Evolutionary conservation across 2,888 invertebrate genomes (phyloP), one percentile per base, ranked within the genome.

Genomic region (Hartigia nigra): DNA sequence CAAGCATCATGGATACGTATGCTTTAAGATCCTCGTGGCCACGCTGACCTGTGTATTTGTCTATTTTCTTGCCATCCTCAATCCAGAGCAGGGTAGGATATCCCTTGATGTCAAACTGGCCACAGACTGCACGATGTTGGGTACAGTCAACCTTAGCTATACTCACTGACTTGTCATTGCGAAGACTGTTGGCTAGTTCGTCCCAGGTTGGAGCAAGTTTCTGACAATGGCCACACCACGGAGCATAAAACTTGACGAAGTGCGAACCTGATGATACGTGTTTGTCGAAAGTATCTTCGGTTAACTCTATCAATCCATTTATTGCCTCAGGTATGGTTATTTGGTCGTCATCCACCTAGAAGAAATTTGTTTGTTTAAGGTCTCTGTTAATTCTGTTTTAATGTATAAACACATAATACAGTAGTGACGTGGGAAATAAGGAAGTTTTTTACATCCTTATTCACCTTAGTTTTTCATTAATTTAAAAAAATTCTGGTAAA

Each of bases 221-320:
- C 95, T 97, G 96, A 86, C 97, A 98, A 87, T 96, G 96, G 79
- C 95, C 93, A 91, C 98, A 98, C 98, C 98, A 98, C 0, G 98
- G 97, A 0, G 97, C 97, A 92, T 96, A 98, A 91, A 98, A 98
- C 92, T 98, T 97, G 5, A 98, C 93, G 90, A 98, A 98, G 91
- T 97, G 96, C 86, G 95, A 95, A 75, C 98, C 97, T 74, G 90
- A 93, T 1, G 94, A 93, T 0, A 97, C 92, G 89, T 95, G 95
- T 85, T 95, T 94, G 82, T 95, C 94, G 88, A 97, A 96, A 81
- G 94, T 96, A 31, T 95, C 94, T 85, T 96, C 96, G 69, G 94
- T 96, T 35, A 97, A 92, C 87, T 96, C 96, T 31, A 95, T 92
- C 85, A 97, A 92, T 12, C 95, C 95, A 82, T 93, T 93, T 75